phyloP scores from a whole-genome alignment of 2,113 vertebrate genomes.

The Chloroceryle aenea region DNA sequence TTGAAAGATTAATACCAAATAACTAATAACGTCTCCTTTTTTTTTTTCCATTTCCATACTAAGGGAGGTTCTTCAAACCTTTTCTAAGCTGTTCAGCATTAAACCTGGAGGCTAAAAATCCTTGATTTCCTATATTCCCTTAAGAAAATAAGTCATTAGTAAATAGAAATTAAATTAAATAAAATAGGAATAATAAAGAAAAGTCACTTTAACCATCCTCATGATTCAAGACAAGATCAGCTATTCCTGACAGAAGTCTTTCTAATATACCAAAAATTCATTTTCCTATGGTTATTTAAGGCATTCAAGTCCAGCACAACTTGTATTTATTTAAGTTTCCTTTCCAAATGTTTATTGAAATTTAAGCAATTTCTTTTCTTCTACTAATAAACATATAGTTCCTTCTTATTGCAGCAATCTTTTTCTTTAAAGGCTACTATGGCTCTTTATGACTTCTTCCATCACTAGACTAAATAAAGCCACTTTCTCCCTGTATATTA shows the following conservation, averaged over 20 bases:
- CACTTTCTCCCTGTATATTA: neutral
- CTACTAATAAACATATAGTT: neutral
- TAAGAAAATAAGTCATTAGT: neutral
- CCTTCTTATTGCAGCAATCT: neutral
- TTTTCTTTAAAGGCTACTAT: neutral
- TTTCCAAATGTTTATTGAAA: neutral
- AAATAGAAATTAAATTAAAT: neutral
- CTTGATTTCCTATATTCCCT: neutral
- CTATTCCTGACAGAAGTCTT: neutral
- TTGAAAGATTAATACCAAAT: neutral
- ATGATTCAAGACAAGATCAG: neutral
- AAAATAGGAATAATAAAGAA: neutral
- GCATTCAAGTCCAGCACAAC: neutral
- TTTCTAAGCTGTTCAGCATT: neutral
- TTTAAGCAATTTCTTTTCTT: neutral
- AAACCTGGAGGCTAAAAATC: neutral
- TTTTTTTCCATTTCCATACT: neutral
- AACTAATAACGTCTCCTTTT: accelerated
- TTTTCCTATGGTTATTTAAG: neutral
- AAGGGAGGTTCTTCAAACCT: neutral
- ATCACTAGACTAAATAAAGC: neutral
- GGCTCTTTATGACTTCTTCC: neutral
- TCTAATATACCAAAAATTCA: neutral
- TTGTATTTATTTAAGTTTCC: neutral
- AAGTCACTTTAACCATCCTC: neutral